phyloP scores from a whole-genome alignment of 2,888 invertebrate species.

The Julus scanicus region DNA sequence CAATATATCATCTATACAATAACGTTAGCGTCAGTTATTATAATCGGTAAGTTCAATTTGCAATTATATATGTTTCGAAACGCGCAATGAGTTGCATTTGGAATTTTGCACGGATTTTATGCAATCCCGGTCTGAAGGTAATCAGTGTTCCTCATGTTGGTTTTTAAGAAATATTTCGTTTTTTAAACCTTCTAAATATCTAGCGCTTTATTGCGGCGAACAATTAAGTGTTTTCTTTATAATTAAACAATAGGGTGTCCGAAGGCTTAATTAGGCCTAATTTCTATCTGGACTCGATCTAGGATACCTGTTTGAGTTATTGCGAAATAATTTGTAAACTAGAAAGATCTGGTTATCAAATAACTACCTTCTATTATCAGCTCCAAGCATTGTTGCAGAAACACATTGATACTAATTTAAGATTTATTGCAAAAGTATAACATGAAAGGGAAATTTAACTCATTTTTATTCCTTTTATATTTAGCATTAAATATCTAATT shows the following conservation, averaged over 20 bases:
- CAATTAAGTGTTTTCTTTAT: not conserved
- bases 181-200: not conserved
- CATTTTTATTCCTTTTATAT: no score
- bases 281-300: slow-evolving; percentile 33
- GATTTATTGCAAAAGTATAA: not conserved
- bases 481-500: no score
- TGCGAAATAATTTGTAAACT: slow-evolving; percentile 33
- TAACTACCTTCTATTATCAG: slow-evolving; percentile 33
- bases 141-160: not conserved
- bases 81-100: not conserved
- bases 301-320: slow-evolving; percentile 33
- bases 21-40: slow-evolving; percentile 41
- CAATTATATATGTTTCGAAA: not conserved
- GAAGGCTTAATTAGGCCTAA: not conserved
- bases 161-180: not conserved
- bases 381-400: not conserved
- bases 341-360: slow-evolving; percentile 33
- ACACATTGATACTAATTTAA: slow-evolving; percentile 33
- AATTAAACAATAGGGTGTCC: not conserved
- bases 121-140: not conserved
- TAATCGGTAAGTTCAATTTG: slow-evolving; percentile 39
- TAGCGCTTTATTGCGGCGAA: not conserved
- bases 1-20: slow-evolving; percentile 54
- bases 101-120: not conserved
- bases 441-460: not conserved